Conservation (phyloP, 2,113 vertebrate species). For the Athene noctua region DNA sequence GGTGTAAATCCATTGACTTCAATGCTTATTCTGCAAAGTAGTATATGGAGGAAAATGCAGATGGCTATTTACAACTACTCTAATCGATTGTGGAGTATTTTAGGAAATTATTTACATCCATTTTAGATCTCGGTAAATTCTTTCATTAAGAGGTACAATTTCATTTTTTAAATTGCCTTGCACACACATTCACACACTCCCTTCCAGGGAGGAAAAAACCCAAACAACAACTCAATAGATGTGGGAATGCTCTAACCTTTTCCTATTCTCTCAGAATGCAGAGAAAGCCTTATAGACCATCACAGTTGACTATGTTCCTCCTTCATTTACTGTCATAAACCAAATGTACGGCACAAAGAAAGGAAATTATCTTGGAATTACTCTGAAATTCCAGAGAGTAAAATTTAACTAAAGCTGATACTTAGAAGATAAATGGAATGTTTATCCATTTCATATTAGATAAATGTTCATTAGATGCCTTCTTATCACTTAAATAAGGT, state of each 20-base stretch:
- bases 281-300: not conserved
- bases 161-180: not conserved
- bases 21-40: not conserved
- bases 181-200: accelerated
- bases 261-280: not conserved
- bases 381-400: not conserved
- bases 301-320: not conserved
- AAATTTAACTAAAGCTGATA: not conserved
- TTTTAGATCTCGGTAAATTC: not conserved
- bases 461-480: not conserved
- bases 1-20: not conserved
- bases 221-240: not conserved
- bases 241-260: not conserved
- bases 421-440: not conserved
- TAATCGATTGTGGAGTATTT: not conserved
- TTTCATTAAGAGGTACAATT: not conserved
- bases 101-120: not conserved
- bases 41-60: not conserved
- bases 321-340: not conserved
- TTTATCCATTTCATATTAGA: not conserved
- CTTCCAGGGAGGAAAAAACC: not conserved
- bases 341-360: not conserved
- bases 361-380: not conserved
- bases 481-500: not conserved
- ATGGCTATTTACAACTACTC: not conserved